Conservation (phyloP, 2,888 invertebrate species). For the Erebia ligea region DNA sequence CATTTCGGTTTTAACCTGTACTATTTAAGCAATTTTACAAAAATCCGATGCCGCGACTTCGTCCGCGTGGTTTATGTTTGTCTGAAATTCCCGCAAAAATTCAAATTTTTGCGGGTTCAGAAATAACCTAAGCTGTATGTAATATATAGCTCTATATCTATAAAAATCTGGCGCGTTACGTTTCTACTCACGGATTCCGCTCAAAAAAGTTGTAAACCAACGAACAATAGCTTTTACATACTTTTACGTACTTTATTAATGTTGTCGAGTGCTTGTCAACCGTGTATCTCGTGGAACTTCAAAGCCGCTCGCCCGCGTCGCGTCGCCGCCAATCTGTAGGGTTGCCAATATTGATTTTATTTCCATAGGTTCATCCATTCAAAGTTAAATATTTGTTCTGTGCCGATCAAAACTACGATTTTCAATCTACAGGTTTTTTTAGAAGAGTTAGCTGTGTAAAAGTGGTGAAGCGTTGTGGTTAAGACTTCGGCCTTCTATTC, state of each 20-base stretch:
- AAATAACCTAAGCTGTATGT: too few relatives aligned
- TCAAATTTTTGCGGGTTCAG: too few relatives aligned
- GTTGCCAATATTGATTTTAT: slow-evolving; percentile 47
- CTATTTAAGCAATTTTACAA: too few relatives aligned
- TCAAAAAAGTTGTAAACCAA: neutral
- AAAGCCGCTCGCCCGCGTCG: slow-evolving; percentile 49
- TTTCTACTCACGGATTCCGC: neutral
- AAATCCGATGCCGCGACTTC: too few relatives aligned
- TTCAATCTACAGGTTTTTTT: neutral
- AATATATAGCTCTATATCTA: too few relatives aligned
- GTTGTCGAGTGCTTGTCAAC: slow-evolving; percentile 36
- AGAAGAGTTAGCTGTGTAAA: neutral
- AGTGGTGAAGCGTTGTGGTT: too few relatives aligned
- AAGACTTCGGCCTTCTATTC: too few relatives aligned
- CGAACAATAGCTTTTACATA: slow-evolving; percentile 11
- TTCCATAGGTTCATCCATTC: slow-evolving; percentile 17
- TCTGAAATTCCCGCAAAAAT: too few relatives aligned
- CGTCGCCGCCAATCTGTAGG: slow-evolving; percentile 48
- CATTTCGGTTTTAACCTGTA: too few relatives aligned
- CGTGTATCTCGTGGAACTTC: slow-evolving; percentile 45
- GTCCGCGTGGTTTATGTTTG: too few relatives aligned
- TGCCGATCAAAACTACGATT: slow-evolving; percentile 1
- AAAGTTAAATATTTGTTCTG: slow-evolving; percentile 5
- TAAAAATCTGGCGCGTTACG: neutral
- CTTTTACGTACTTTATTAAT: slow-evolving; percentile 9